These are phyloP conservation scores for Lagorchestes hirsutus DNA, from an alignment of 2,797 vertebrate genomes.

Conservation along the genomic window DNA sequence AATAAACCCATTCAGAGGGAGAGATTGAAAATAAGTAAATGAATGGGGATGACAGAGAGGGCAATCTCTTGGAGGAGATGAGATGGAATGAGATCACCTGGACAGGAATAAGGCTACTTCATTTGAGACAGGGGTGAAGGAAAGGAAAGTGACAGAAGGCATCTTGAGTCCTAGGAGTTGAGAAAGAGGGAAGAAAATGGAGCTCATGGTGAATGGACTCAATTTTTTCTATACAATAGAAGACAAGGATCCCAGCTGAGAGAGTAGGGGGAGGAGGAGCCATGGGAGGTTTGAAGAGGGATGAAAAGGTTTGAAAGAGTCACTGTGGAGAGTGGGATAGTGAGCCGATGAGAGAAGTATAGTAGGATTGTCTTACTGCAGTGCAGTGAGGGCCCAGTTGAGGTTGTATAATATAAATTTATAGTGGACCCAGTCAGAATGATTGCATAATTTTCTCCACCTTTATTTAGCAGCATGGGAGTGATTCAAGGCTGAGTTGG, in stretches of 20 bases:
- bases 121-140: too few species aligned
- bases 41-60: too few species aligned
- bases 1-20: too few species aligned
- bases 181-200: neutral
- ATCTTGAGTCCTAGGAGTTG: neutral
- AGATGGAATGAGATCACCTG: too few species aligned
- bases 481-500: neutral
- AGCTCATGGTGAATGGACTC: neutral
- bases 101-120: too few species aligned
- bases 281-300: neutral
- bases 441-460: neutral
- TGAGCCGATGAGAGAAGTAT: neutral
- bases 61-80: too few species aligned
- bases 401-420: neutral
- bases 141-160: neutral
- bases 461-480: neutral
- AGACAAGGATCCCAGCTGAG: neutral
- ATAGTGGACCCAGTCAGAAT: neutral
- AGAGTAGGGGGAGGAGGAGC: neutral
- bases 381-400: neutral
- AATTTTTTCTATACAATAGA: neutral
- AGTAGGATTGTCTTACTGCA: neutral
- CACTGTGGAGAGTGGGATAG: neutral
- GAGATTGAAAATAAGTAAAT: too few species aligned
- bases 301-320: neutral